These are phyloP conservation scores for Bambusicola thoracicus DNA, from an alignment of 2,113 vertebrate species.

Conservation along the genomic window DNA sequence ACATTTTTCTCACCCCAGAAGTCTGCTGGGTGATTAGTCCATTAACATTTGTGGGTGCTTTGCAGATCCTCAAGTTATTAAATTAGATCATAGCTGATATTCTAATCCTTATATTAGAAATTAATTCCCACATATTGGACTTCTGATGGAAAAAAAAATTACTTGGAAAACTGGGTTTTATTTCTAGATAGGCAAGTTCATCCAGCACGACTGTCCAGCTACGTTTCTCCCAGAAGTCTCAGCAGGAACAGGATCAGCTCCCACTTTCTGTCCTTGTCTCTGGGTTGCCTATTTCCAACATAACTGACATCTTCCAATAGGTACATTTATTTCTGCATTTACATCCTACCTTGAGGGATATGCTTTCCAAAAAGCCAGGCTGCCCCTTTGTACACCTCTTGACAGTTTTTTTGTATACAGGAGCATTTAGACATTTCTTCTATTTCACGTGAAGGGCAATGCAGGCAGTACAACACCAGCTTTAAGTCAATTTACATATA, in stretches of 20 bases:
- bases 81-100: background rate
- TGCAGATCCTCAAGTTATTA: background rate
- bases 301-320: background rate
- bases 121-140: background rate
- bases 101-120: background rate
- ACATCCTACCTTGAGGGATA: background rate
- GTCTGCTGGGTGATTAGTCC: background rate
- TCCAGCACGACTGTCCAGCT: background rate
- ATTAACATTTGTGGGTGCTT: background rate
- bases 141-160: background rate
- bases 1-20: background rate
- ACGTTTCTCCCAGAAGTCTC: background rate
- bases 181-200: background rate
- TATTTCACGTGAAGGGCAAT: fast-evolving
- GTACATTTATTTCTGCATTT: background rate
- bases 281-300: background rate
- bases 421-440: background rate
- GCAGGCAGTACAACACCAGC: background rate
- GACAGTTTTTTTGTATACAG: background rate
- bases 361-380: background rate
- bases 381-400: background rate
- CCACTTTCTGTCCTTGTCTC: background rate
- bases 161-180: background rate
- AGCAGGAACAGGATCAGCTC: background rate
- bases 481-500: background rate